Percentiles rank a stretch among this genome's conserved stretches.
These are phyloP conservation scores for Cecropterus lyciades DNA, from an alignment of 1,140 invertebrate genomes.

Conservation along the genomic window DNA sequence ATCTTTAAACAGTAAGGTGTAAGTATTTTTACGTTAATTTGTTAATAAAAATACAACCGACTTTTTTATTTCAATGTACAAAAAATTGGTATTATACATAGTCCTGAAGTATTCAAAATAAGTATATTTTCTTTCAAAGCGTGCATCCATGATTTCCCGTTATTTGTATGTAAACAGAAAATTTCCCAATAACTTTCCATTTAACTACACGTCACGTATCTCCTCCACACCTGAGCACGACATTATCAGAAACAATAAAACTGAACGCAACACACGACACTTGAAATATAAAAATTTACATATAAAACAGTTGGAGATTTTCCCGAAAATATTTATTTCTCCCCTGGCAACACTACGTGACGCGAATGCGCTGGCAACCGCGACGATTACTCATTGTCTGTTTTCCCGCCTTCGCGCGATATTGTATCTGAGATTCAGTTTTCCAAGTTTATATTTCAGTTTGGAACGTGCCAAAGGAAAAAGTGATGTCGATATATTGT, in stretches of 20 bases:
- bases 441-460: constrained; percentile 34
- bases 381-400: constrained; percentile 53
- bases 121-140: background rate
- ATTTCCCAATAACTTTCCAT: constrained; percentile 1
- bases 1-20: too few species aligned
- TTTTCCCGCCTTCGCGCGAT: constrained; percentile 35
- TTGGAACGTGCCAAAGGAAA: constrained; percentile 3
- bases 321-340: constrained; percentile 69
- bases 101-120: too few species aligned
- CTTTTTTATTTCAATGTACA: too few species aligned
- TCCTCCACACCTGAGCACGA: constrained; percentile 43
- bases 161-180: background rate
- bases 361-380: constrained; percentile 46
- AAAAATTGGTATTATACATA: too few species aligned
- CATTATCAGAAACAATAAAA: constrained; percentile 61
- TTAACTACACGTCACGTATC: constrained; percentile 23
- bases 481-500: background rate
- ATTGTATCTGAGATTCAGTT: constrained; percentile 47
- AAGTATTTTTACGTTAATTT: too few species aligned
- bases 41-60: too few species aligned
- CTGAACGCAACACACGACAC: constrained; percentile 53
- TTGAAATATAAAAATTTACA: constrained; percentile 77
- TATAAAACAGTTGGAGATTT: constrained; percentile 71
- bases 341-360: constrained; percentile 73
- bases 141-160: background rate